Base-by-base conservation (phyloP, 2,888 invertebrate genomes). In the Cerastoderma edule region DNA sequence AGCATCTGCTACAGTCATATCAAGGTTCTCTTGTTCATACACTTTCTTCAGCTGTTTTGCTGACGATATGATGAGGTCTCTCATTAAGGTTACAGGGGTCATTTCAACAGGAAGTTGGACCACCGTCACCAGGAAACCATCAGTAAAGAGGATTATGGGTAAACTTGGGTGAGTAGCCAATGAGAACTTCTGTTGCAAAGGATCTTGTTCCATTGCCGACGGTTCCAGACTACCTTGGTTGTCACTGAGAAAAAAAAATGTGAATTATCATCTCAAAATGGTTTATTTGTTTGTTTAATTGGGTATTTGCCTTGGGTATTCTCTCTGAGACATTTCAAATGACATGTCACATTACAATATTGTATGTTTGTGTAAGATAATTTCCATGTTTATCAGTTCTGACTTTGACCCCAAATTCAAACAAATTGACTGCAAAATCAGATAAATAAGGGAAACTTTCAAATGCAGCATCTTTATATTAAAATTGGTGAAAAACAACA, bases 121-220 rank as follows among this genome's bases (percentile, higher is more conserved):
- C 10, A 91, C 89, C 0, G 91, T 91, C 2, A 92, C 91, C 82
- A 89, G 84, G 85, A 88, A 91, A 28, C 92, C 92, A 83, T 92
- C 92, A n/a, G 91, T 90, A 78, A 86, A 90, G 27, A 92, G 88
- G 53, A 92, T 67, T 32, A 92, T 85, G 56, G 92, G 92, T 33
- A 89, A 85, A 33, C 85, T 78, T 0, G 92, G 91, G 75, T 92
- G 92, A 33, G 87, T 83, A 57, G 89, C 81, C 72, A 92, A 83
- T 16, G 92, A 91, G 71, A 91, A 92, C 60, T 83, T 79, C 74
- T 92, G 92, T 22, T 82, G 72, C 78, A 89, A 76, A 0, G 87
- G 84, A 57, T 87, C 87, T 27, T 67, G 56, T 57, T 80, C 79
- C 44, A 68, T 64, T 48, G 80, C 72, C 16, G 75, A 72, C 28